phyloP scores from a whole-genome alignment of 92 coral and sea anemone genomes.

The Palythoa caribaeorum region DNA sequence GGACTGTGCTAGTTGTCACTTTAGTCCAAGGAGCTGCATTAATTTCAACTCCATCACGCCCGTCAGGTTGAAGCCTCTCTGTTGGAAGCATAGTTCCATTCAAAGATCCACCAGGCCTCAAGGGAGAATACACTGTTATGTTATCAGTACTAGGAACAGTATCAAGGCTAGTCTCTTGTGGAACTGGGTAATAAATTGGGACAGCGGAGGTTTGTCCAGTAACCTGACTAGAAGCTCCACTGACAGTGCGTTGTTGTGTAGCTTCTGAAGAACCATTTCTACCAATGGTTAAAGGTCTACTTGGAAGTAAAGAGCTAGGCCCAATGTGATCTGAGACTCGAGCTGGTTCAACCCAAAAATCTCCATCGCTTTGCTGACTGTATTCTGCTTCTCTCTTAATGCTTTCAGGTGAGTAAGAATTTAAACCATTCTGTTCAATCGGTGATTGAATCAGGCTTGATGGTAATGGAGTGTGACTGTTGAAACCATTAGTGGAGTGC shows the following conservation, averaged over 20 bases:
- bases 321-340: background rate
- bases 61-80: conserved; percentile 97
- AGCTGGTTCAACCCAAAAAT: conserved; percentile 42
- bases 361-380: conserved; percentile 2
- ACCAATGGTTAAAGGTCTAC: conserved; percentile 74
- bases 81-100: conserved; percentile 75
- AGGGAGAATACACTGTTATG: background rate
- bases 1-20: conserved; percentile 27
- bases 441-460: background rate
- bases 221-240: conserved; percentile 17
- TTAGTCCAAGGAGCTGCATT: conserved; percentile 65
- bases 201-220: conserved; percentile 4
- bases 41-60: conserved; percentile 94
- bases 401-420: background rate
- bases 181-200: background rate
- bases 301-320: conserved; percentile 56
- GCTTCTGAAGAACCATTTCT: conserved; percentile 71
- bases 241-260: conserved; percentile 38
- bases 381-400: background rate
- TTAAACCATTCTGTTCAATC: background rate
- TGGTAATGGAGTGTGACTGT: background rate
- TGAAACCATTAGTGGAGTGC: background rate
- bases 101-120: background rate
- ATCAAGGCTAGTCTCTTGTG: conserved; percentile 26
- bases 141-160: background rate